Evolutionary conservation across 1,140 invertebrate species (phyloP).

Genomic region (Temnothorax longispinosus): DNA sequence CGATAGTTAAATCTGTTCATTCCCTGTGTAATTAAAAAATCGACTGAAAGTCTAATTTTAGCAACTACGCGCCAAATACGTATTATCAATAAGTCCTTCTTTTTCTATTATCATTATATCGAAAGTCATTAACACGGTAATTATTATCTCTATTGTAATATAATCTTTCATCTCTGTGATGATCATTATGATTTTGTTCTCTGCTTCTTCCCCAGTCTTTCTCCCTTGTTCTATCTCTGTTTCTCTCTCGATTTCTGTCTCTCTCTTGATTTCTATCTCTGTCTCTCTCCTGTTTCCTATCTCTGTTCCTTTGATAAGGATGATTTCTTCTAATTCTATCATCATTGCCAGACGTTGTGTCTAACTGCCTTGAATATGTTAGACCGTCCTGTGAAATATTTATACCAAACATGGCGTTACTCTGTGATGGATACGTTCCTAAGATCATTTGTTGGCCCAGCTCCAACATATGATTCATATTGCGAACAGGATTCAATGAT

Average conservation of each 20-base stretch:
- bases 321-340: slow-evolving; percentile 73
- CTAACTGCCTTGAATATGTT: slow-evolving; percentile 63
- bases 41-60: background rate
- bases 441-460: slow-evolving; percentile 79
- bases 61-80: background rate
- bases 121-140: slow-evolving; percentile 58
- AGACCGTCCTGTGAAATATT: slow-evolving; percentile 58
- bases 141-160: slow-evolving; percentile 57
- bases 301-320: slow-evolving; percentile 71
- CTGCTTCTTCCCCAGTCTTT: slow-evolving; percentile 44
- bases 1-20: background rate
- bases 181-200: slow-evolving; percentile 63
- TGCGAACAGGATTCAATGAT: slow-evolving; percentile 4
- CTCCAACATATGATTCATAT: slow-evolving; percentile 69
- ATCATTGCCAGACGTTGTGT: slow-evolving; percentile 61
- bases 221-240: slow-evolving; percentile 13
- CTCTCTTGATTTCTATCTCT: slow-evolving; percentile 34
- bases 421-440: slow-evolving; percentile 63
- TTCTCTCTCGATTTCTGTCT: slow-evolving; percentile 10
- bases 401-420: slow-evolving; percentile 45
- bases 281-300: slow-evolving; percentile 51
- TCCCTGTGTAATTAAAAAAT: background rate
- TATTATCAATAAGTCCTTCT: slow-evolving; percentile 61
- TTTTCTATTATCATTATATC: slow-evolving; percentile 47
- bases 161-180: slow-evolving; percentile 69